Evolutionary conservation across 2,888 invertebrate species (phyloP).

Genomic region (Spatulosminthurus flaviceps): DNA sequence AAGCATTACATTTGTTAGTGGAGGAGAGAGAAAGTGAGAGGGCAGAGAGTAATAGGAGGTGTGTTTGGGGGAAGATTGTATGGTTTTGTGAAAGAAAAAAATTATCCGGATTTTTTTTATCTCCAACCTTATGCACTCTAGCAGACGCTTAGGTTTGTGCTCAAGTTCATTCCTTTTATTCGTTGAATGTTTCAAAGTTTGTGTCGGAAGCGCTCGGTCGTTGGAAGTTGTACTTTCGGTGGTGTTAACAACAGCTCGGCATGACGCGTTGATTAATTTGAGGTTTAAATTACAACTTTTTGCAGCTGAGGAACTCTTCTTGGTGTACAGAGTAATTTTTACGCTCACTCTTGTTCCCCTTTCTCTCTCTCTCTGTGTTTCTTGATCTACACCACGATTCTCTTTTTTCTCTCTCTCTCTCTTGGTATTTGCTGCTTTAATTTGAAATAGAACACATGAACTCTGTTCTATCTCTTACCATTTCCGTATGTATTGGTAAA

Average conservation of each 20-base stretch:
- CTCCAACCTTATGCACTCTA: slow-evolving; percentile 17
- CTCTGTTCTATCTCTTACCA: not conserved
- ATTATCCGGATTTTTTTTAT: slow-evolving; percentile 42
- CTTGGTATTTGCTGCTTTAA: slow-evolving; percentile 39
- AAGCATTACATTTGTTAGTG: not conserved
- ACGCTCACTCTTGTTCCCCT: slow-evolving; percentile 23
- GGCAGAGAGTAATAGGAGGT: not conserved
- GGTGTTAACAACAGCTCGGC: slow-evolving; percentile 53
- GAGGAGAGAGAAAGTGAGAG: not conserved
- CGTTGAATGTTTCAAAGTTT: slow-evolving; percentile 33
- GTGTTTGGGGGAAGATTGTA: slow-evolving; percentile 16
- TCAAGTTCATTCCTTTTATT: slow-evolving; percentile 35
- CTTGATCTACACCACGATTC: slow-evolving; percentile 34
- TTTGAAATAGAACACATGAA: slow-evolving; percentile 46
- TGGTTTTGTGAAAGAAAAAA: slow-evolving; percentile 16
- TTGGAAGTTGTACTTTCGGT: slow-evolving; percentile 29
- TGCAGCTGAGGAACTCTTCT: slow-evolving; percentile 43
- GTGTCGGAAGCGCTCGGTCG: slow-evolving; percentile 24
- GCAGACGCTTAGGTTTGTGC: not conserved
- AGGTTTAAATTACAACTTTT: slow-evolving; percentile 54
- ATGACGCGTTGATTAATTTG: slow-evolving; percentile 57
- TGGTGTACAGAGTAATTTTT: slow-evolving; percentile 40
- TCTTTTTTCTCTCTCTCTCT: slow-evolving; percentile 37
- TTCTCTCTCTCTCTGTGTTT: slow-evolving; percentile 11
- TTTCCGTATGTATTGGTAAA: not conserved